Evolutionary conservation across 2,113 vertebrate genomes (phyloP).

Genomic region (Ptychochromis oligacanthus): DNA sequence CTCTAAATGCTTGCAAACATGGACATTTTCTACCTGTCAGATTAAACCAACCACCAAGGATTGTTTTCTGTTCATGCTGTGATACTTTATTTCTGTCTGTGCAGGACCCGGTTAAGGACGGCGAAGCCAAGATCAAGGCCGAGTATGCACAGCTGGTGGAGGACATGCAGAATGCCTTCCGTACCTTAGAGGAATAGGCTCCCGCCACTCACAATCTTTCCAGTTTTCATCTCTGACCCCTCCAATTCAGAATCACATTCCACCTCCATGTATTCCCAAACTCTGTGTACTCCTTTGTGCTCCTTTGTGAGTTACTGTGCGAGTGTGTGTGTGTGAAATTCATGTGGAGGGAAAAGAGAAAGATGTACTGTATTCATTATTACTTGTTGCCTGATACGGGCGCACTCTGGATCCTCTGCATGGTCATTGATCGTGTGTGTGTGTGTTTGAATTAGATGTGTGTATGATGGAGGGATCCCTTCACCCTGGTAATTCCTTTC

Average conservation of each 20-base stretch:
- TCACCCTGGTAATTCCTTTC: constrained; percentile 51
- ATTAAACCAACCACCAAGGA: neutral
- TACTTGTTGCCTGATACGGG: constrained; percentile 55
- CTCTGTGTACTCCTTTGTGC: constrained; percentile 36
- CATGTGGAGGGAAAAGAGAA: constrained; percentile 70
- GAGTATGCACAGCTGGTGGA: constrained; percentile 94
- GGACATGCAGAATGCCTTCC: constrained; percentile 98
- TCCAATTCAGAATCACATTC: constrained; percentile 77
- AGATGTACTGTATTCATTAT: constrained; percentile 76
- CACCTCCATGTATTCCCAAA: constrained; percentile 55
- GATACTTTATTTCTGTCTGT: constrained; percentile 9
- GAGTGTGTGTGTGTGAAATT: constrained; percentile 17
- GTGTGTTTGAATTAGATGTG: constrained; percentile 41
- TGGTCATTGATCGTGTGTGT: constrained; percentile 24
- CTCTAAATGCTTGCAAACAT: neutral
- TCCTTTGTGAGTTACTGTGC: constrained; percentile 47
- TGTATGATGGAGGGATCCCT: constrained; percentile 45
- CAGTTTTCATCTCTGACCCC: constrained; percentile 53
- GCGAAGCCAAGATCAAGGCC: constrained; percentile 93
- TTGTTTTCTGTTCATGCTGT: neutral
- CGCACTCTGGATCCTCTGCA: constrained; percentile 63
- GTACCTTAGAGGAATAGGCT: constrained; percentile 92
- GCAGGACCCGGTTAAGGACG: constrained; percentile 95
- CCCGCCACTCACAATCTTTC: neutral
- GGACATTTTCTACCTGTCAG: neutral